These are phyloP conservation scores for Ctenicera cuprea DNA, from an alignment of 2,888 invertebrate genomes.

Conservation along the genomic window DNA sequence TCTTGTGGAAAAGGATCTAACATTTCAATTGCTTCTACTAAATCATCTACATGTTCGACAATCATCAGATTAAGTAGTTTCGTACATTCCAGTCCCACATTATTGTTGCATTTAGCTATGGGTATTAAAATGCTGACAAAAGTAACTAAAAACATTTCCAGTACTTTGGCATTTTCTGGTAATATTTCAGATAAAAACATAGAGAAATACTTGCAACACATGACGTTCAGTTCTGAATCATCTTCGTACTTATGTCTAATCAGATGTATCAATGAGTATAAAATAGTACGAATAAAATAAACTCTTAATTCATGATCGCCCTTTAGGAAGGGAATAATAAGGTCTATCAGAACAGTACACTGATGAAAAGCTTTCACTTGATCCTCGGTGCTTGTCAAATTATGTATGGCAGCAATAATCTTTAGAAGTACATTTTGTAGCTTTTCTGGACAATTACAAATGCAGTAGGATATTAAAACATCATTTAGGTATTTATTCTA, in stretches of 20 bases:
- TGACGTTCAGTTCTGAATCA: conserved; percentile 65
- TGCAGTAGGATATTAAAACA: conserved; percentile 53
- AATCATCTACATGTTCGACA: conserved; percentile 72
- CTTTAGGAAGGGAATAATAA: conserved; percentile 69
- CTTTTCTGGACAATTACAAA: conserved; percentile 71
- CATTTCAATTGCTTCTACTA: conserved; percentile 72
- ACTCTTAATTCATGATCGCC: conserved; percentile 72
- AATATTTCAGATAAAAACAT: conserved; percentile 71
- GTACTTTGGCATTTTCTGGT: conserved; percentile 69
- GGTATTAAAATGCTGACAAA: conserved; percentile 75
- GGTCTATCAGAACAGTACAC: conserved; percentile 74
- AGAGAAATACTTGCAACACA: conserved; percentile 71
- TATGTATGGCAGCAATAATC: conserved; percentile 73
- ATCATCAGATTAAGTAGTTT: conserved; percentile 75
- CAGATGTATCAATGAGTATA: conserved; percentile 74
- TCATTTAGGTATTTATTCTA: conserved; percentile 47
- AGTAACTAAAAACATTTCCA: conserved; percentile 74
- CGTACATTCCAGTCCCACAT: conserved; percentile 67
- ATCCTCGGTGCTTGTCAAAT: conserved; percentile 73
- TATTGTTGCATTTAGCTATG: conserved; percentile 69
- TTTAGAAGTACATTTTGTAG: conserved; percentile 75
- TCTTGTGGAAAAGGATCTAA: conserved; percentile 75
- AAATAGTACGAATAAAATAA: conserved; percentile 76
- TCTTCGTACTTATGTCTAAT: conserved; percentile 70
- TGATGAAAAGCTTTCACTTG: conserved; percentile 76